Percentiles rank a stretch among this genome's conserved stretches.
These are phyloP conservation scores for Coenonympha arcania DNA, from an alignment of 2,888 invertebrate species.

Conservation along the genomic window DNA sequence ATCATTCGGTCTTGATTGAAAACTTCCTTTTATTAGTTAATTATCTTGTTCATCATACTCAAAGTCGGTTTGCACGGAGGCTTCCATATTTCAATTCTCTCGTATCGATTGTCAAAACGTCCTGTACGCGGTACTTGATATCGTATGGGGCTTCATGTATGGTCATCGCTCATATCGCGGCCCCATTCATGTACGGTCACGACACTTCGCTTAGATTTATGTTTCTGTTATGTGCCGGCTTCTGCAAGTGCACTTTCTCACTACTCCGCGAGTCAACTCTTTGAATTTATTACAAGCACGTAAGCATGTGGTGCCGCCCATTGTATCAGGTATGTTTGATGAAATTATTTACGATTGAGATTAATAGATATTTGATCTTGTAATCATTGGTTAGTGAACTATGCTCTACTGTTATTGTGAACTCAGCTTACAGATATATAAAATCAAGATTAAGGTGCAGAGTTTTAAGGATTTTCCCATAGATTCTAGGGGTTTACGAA, in stretches of 20 bases:
- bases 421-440: no score
- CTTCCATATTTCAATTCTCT: constrained; percentile 66
- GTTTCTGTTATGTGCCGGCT: constrained; percentile 59
- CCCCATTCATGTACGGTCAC: constrained; percentile 55
- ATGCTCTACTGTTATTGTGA: neutral
- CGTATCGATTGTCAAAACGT: constrained; percentile 67
- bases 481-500: no score
- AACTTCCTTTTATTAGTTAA: constrained; percentile 24
- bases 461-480: no score
- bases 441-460: no score
- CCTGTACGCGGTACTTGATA: constrained; percentile 46
- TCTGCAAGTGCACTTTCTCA: constrained; percentile 68
- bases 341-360: constrained; percentile 49
- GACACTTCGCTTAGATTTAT: constrained; percentile 70
- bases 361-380: constrained; percentile 4
- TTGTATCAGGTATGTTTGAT: constrained; percentile 57
- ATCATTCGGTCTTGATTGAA: constrained; percentile 15
- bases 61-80: constrained; percentile 38
- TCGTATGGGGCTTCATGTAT: constrained; percentile 41
- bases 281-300: constrained; percentile 61
- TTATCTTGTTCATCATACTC: constrained; percentile 30
- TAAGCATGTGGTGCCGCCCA: constrained; percentile 45
- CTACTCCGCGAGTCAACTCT: constrained; percentile 57
- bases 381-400: neutral
- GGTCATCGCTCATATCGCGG: constrained; percentile 62